Conservation (phyloP, 2,888 invertebrate genomes). For the Thera britannica region DNA sequence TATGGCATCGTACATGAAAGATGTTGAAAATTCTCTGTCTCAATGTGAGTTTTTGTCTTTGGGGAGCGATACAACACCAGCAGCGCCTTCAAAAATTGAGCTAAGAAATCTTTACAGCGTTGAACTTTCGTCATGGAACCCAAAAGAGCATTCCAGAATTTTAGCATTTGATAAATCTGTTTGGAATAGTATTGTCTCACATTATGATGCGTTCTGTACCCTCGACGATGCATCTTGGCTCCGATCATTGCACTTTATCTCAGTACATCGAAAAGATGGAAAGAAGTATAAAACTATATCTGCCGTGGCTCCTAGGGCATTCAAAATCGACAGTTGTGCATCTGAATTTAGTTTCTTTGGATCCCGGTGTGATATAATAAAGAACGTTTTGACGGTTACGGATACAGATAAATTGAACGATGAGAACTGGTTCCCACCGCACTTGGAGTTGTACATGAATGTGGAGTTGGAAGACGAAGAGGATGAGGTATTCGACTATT, state of each 20-base stretch:
- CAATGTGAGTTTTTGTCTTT: constrained; percentile 60
- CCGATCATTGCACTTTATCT: constrained; percentile 58
- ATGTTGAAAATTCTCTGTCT: constrained; percentile 47
- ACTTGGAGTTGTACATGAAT: constrained; percentile 54
- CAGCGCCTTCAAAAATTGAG: constrained; percentile 17
- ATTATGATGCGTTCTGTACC: constrained; percentile 62
- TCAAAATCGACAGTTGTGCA: constrained; percentile 38
- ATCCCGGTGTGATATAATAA: constrained; percentile 9
- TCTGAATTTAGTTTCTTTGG: constrained; percentile 3
- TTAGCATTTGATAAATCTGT: constrained; percentile 56
- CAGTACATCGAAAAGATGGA: constrained; percentile 55
- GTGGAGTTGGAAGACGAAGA: constrained; percentile 56
- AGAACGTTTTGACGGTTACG: constrained; percentile 28
- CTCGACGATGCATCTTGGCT: constrained; percentile 65
- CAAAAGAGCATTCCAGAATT: constrained; percentile 52
- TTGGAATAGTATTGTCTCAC: constrained; percentile 63
- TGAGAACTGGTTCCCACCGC: constrained; percentile 49
- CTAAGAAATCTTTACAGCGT: constrained; percentile 42
- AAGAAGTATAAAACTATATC: constrained; percentile 58
- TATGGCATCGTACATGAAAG: constrained; percentile 58
- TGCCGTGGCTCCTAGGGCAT: constrained; percentile 55
- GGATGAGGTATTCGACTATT: constrained; percentile 52
- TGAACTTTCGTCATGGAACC: constrained; percentile 56
- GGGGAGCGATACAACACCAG: constrained; percentile 37
- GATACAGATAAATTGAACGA: constrained; percentile 42